Percentiles rank a stretch among this genome's conserved stretches.
Conservation (phyloP, 2,113 vertebrate genomes). For the Gnathonemus longibarbis region DNA sequence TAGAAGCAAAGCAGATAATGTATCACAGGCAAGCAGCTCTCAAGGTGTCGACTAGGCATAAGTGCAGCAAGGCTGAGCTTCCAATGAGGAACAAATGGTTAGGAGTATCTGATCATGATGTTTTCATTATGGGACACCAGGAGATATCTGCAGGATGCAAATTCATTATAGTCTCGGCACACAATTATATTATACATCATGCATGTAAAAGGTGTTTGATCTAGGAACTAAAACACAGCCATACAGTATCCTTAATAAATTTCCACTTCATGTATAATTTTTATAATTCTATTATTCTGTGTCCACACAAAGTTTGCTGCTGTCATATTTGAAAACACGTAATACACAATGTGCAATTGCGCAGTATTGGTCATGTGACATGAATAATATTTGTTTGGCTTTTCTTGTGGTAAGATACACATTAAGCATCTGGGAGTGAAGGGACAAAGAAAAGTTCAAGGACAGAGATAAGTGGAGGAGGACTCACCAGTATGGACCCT, state of each 20-base stretch:
- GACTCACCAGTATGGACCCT: slow-evolving; percentile 63
- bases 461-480: not conserved
- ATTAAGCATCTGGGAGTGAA: not conserved
- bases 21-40: not conserved
- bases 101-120: not conserved
- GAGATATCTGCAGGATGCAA: not conserved
- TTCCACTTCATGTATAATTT: not conserved
- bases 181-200: not conserved
- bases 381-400: not conserved
- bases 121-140: not conserved
- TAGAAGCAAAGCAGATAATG: not conserved
- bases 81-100: not conserved
- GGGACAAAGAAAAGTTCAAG: not conserved
- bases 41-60: not conserved
- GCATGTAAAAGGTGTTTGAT: not conserved
- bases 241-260: not conserved
- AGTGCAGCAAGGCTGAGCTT: not conserved
- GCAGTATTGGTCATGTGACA: not conserved
- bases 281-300: not conserved
- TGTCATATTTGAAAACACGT: not conserved
- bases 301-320: not conserved
- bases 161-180: not conserved
- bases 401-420: not conserved
- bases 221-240: not conserved
- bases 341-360: not conserved